phyloP scores from a whole-genome alignment of 37 sponge, comb jelly and placozoan species.

The Spongilla lacustris region DNA sequence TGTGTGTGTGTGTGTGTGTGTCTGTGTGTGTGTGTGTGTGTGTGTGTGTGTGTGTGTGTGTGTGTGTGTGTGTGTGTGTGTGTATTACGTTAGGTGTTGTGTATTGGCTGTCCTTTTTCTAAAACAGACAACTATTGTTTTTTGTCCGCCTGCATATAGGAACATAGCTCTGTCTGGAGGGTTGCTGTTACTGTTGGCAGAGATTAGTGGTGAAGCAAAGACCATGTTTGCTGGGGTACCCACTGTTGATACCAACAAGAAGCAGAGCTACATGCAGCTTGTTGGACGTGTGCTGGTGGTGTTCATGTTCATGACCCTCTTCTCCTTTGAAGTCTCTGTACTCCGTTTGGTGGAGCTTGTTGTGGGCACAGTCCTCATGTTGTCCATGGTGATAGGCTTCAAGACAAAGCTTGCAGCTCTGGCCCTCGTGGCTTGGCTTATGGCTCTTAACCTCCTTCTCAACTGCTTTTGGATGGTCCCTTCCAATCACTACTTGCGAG shows the following conservation, averaged over 20 bases:
- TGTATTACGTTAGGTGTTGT: neutral
- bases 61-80: neutral
- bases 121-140: neutral
- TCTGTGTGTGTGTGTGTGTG: neutral
- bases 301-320: conserved; percentile 97
- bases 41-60: neutral
- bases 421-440: conserved; percentile 82
- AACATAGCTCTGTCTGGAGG: conserved; percentile 92
- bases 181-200: conserved; percentile 92
- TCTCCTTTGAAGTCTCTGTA: conserved; percentile 80
- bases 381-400: conserved; percentile 92
- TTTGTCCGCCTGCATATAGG: conserved; percentile 32
- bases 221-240: conserved; percentile 99
- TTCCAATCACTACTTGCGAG: conserved; percentile 77
- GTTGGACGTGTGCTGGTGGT: conserved; percentile 93
- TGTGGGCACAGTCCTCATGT: conserved; percentile 72
- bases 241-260: conserved; percentile 79
- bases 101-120: neutral
- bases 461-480: conserved; percentile 92
- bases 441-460: conserved; percentile 76
- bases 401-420: conserved; percentile 94
- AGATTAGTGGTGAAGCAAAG: conserved; percentile 86
- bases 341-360: conserved; percentile 75
- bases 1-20: neutral
- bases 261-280: conserved; percentile 96